Evolutionary conservation across 1,140 invertebrate species (phyloP).

Genomic region (Zaprionus kolodkinae): DNA sequence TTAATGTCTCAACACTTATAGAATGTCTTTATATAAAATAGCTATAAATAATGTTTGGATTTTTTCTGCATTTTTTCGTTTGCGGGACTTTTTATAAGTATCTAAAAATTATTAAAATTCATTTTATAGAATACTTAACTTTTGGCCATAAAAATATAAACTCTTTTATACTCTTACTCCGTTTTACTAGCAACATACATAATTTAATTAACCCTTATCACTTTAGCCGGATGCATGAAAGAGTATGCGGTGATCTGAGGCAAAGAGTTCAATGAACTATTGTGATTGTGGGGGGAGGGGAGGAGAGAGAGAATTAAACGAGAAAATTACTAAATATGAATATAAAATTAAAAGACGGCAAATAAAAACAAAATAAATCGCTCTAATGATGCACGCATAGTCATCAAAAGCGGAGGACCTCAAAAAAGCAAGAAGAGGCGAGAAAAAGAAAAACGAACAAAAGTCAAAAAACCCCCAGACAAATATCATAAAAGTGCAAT

Average conservation of each 20-base stretch:
- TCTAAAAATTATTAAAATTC: no score
- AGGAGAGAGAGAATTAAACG: no score
- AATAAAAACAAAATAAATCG: constrained; percentile 59
- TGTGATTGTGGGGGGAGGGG: no score
- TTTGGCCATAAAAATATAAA: no score
- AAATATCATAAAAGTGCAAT: constrained; percentile 78
- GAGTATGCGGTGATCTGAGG: constrained; percentile 31
- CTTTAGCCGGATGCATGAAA: background rate
- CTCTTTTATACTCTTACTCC: no score
- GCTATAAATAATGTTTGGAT: no score
- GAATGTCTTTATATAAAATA: no score
- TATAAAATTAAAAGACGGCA: constrained; percentile 34
- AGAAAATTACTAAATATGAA: constrained; percentile 32
- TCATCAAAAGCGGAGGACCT: constrained; percentile 67
- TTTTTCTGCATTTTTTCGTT: no score
- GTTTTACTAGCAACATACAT: background rate
- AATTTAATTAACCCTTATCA: constrained; percentile 46
- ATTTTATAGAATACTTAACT: no score
- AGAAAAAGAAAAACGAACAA: constrained; percentile 54
- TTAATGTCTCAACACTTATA: no score
- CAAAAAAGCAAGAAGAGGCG: no score
- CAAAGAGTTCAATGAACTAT: constrained; percentile 67
- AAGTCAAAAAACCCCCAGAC: constrained; percentile 51
- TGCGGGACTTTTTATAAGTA: no score
- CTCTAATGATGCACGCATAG: constrained; percentile 67